These are phyloP conservation scores for Plagiodera versicolora DNA, from an alignment of 2,888 invertebrate species.

Conservation along the genomic window DNA sequence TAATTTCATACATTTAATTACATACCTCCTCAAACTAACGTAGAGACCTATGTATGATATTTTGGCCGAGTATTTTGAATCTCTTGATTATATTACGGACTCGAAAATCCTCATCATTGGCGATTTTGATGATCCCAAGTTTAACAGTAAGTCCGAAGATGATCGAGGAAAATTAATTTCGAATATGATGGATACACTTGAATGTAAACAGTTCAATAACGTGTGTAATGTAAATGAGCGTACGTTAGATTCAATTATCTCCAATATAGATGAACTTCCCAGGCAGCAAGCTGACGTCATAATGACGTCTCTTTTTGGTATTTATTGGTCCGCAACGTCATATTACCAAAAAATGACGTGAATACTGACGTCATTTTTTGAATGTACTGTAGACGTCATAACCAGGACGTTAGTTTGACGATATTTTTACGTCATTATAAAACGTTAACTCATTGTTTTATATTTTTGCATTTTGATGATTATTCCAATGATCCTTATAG, in stretches of 20 bases:
- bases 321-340: too few relatives aligned
- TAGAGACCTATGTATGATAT: neutral
- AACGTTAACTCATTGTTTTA: too few relatives aligned
- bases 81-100: neutral
- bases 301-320: too few relatives aligned
- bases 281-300: too few relatives aligned
- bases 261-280: slow-evolving; percentile 5
- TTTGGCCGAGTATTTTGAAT: neutral
- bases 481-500: too few relatives aligned
- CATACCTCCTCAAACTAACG: slow-evolving; percentile 1
- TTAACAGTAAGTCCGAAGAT: slow-evolving; percentile 1
- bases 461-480: too few relatives aligned
- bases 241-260: slow-evolving; percentile 4
- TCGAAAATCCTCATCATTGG: neutral
- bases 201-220: neutral
- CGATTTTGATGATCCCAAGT: neutral
- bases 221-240: slow-evolving; percentile 2
- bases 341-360: too few relatives aligned
- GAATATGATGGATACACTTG: neutral
- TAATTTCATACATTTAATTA: neutral
- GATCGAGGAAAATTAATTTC: neutral
- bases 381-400: too few relatives aligned
- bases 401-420: too few relatives aligned
- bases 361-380: too few relatives aligned
- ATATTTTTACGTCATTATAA: too few relatives aligned